phyloP scores from a whole-genome alignment of 2,888 invertebrate species.

The Emmelina monodactyla region DNA sequence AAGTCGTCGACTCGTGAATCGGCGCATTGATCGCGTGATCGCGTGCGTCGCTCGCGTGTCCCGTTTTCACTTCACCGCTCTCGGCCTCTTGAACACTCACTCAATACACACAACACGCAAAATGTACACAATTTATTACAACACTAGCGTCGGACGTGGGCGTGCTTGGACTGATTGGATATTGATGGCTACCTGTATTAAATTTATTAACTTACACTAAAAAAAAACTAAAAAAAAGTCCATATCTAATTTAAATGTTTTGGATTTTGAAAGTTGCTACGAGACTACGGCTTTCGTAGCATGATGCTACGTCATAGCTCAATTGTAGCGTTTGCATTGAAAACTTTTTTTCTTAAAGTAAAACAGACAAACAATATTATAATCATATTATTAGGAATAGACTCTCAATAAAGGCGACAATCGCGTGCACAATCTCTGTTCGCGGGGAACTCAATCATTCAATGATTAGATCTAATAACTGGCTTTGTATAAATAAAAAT shows the following conservation, averaged over 20 bases:
- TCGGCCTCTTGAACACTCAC: constrained; percentile 52
- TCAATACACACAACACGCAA: constrained; percentile 40
- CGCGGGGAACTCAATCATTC: constrained; percentile 1
- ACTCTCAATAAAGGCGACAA: neutral
- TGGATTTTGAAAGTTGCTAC: too few species aligned
- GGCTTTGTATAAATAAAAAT: neutral
- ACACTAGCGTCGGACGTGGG: constrained; percentile 8
- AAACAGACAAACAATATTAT: too few species aligned
- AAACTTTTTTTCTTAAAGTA: too few species aligned
- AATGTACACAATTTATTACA: constrained; percentile 12
- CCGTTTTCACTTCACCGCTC: constrained; percentile 39
- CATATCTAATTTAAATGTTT: too few species aligned
- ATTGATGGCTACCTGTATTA: too few species aligned
- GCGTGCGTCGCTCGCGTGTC: constrained; percentile 47
- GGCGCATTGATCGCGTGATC: constrained; percentile 31
- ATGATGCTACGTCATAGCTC: too few species aligned
- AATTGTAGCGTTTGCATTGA: too few species aligned
- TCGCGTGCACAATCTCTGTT: neutral
- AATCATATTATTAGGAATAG: too few species aligned
- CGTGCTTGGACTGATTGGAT: neutral
- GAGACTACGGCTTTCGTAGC: too few species aligned
- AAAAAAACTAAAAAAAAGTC: too few species aligned
- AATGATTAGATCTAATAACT: constrained; percentile 1
- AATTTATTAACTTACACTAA: too few species aligned
- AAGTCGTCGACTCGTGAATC: constrained; percentile 15